Percentiles rank a stretch among this genome's conserved stretches.
phyloP scores from a whole-genome alignment of 1,140 invertebrate genomes.

The Pentalonia nigronervosa region DNA sequence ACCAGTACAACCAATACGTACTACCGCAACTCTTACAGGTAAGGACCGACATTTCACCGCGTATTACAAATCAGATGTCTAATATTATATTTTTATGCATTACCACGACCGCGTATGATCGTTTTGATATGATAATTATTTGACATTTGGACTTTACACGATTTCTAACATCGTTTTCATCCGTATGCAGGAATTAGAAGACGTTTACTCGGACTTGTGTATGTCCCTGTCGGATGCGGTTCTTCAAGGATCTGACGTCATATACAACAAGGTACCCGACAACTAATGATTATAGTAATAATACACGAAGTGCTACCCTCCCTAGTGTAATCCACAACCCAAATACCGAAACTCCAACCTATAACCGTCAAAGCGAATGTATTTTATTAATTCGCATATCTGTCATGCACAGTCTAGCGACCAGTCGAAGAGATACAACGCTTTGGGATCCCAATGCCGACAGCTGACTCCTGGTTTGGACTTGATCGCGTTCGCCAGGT shows the following conservation, averaged over 20 bases:
- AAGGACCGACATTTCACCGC: background rate
- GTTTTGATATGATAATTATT: too few relatives aligned
- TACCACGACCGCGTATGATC: background rate
- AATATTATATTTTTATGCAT: background rate
- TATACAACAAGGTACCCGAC: conserved; percentile 71
- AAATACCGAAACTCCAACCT: too few relatives aligned
- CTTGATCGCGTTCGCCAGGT: conserved; percentile 75
- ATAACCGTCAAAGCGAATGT: too few relatives aligned
- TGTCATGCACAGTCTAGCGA: conserved; percentile 72
- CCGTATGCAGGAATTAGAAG: conserved; percentile 78
- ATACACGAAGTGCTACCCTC: too few relatives aligned
- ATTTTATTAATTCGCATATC: background rate
- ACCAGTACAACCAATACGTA: conserved; percentile 76
- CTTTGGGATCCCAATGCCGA: conserved; percentile 74
- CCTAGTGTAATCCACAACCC: too few relatives aligned
- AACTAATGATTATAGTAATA: background rate
- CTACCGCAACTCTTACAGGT: conserved; percentile 82
- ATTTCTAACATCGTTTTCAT: background rate
- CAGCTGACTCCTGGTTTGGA: conserved; percentile 75
- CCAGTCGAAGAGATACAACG: conserved; percentile 79
- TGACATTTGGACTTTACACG: background rate
- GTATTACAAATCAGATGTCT: too few relatives aligned
- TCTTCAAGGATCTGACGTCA: conserved; percentile 80
- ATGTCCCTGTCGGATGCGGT: conserved; percentile 81
- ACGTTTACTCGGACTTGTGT: conserved; percentile 84